Evolutionary conservation across 53 echinoderm and acorn worm genomes (phyloP).

Genomic region (Echinometra lucunter): DNA sequence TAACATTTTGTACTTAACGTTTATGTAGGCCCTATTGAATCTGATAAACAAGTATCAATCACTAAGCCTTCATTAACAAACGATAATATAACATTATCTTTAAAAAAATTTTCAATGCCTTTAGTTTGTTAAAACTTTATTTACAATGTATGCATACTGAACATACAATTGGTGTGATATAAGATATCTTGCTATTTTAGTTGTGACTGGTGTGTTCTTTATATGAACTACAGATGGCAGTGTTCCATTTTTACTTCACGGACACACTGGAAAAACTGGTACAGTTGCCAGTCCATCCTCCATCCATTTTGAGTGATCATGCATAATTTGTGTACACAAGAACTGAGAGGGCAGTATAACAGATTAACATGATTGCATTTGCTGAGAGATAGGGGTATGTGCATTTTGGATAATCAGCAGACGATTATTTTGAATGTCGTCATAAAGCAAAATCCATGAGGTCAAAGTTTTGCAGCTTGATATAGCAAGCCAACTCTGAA

Average conservation of each 20-base stretch:
- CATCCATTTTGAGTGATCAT: not conserved
- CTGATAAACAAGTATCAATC: not conserved
- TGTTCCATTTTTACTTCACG: not conserved
- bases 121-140: too few relatives aligned
- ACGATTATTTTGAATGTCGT: not conserved
- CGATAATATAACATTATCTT: not conserved
- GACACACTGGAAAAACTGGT: not conserved
- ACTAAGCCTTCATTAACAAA: not conserved
- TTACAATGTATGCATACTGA: not conserved
- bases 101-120: too few relatives aligned
- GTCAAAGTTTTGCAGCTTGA: not conserved
- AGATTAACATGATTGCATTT: not conserved
- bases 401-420: not conserved
- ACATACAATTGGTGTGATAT: not conserved
- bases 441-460: not conserved
- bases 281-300: not conserved
- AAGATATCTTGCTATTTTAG: not conserved
- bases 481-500: not conserved
- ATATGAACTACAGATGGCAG: conserved; percentile 18
- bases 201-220: not conserved
- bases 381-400: not conserved
- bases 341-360: conserved; percentile 9
- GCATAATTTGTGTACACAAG: not conserved
- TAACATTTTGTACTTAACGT: not conserved
- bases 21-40: not conserved